Evolutionary conservation across 2,797 vertebrate genomes (phyloP).

Genomic region (Austrolebias charrua): DNA sequence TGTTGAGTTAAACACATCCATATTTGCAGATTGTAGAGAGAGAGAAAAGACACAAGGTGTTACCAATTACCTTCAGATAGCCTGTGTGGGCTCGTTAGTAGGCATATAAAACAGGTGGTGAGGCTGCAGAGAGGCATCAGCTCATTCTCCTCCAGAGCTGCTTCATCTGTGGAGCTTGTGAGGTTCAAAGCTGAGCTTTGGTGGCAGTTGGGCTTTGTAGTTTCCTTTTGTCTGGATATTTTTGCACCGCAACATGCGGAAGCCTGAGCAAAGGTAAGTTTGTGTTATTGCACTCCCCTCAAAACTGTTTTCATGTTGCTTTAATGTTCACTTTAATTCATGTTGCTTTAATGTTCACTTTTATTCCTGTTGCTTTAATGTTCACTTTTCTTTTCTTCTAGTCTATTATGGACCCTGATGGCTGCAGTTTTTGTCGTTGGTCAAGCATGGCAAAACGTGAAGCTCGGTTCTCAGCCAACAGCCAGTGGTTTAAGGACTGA

Average conservation of each 20-base stretch:
- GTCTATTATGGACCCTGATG: conserved; percentile 66
- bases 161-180: conserved; percentile 19
- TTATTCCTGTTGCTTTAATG: too few species aligned
- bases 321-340: too few species aligned
- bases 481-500: conserved; percentile 62
- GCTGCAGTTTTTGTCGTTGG: conserved; percentile 40
- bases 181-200: conserved; percentile 22
- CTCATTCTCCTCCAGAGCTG: conserved; percentile 25
- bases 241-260: conserved; percentile 48
- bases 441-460: conserved; percentile 56
- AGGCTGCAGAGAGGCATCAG: neutral
- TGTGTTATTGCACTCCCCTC: fast-evolving
- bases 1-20: neutral
- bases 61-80: conserved; percentile 18
- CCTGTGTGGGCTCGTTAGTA: conserved; percentile 37
- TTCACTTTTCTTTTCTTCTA: conserved; percentile 23
- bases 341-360: too few species aligned
- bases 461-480: conserved; percentile 49
- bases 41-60: neutral
- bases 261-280: conserved; percentile 57
- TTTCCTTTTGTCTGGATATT: conserved; percentile 15
- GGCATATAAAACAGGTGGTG: conserved; percentile 48
- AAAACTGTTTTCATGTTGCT: fast-evolving
- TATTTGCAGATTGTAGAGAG: neutral
- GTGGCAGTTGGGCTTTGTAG: conserved; percentile 10